Conservation (phyloP, 2,113 vertebrate species). For the Pseudorhombus dupliciocellatus region DNA sequence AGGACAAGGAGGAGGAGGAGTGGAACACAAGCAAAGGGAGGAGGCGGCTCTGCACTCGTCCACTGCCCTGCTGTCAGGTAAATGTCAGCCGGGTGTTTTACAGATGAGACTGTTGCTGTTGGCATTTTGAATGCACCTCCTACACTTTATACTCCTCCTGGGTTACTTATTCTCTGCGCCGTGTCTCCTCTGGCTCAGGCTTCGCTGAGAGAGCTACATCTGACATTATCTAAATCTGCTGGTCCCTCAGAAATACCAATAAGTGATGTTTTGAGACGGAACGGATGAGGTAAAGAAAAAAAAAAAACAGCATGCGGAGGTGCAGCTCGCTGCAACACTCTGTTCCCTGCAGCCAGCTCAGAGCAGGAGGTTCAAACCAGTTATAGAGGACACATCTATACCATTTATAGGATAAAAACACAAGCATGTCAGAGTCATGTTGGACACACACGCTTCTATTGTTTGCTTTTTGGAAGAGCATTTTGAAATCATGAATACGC, state of each 20-base stretch:
- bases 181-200: slow-evolving; percentile 8
- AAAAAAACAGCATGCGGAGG: not conserved
- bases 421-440: too few relatives aligned
- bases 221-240: slow-evolving; percentile 22
- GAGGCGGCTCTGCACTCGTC: slow-evolving; percentile 21
- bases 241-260: slow-evolving; percentile 17
- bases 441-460: too few relatives aligned
- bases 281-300: not conserved
- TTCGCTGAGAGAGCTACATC: slow-evolving; percentile 9
- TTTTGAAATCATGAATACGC: not conserved
- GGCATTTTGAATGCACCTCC: slow-evolving; percentile 64
- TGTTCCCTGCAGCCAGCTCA: too few relatives aligned
- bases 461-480: too few relatives aligned
- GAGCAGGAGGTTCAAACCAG: too few relatives aligned
- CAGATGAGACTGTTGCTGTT: slow-evolving; percentile 64
- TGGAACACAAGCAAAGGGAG: slow-evolving; percentile 7
- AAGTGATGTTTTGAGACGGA: not conserved
- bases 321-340: not conserved
- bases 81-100: slow-evolving; percentile 71
- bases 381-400: too few relatives aligned
- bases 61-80: slow-evolving; percentile 66
- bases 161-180: slow-evolving; percentile 30
- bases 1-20: slow-evolving; percentile 26
- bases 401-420: too few relatives aligned
- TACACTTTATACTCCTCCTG: slow-evolving; percentile 41